Base-by-base conservation (phyloP, 2,113 vertebrate genomes). In the Hypomesus transpacificus region DNA sequence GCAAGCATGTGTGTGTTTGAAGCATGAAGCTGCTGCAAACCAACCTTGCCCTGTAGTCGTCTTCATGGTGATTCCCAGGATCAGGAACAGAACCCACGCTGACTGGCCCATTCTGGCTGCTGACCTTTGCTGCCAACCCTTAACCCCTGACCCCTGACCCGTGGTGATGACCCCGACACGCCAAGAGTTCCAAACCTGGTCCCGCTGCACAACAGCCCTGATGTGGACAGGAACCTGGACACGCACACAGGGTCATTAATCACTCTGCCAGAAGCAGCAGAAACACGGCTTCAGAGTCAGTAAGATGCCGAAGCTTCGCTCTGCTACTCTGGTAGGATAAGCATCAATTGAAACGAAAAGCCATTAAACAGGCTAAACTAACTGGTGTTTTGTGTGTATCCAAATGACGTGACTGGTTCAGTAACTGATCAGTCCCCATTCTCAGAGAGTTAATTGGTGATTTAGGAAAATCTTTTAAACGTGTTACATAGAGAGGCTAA, bases 41-140 rank as follows among this genome's bases (percentile, higher is more conserved):
- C 65, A 68, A 93, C 92, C 91, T 87, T 88, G 87, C 76, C 80
- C 70, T 64, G 77, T 65, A 53, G 82, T 73, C 56, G 79, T 60
- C 24, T 68, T 76, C 71, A 59, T n/a, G 1, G 75, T 78, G 70
- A 89, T 61, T 81, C 78, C 89, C 74, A 88, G 64, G 28, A 85
- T 50, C 63, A 92, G 26, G 61, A 91, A 73, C 70, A 88, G 59
- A 66, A 22, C 66, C 80, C 70, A 80, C 53, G 73, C 69, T 24
- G 77, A 76, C 82, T 34, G 61, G 54, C 60, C 71, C 85, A 92
- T 93, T 84, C 74, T 87, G 72, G 75, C 80, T 61, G 78, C 64
- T 51, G 51, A 74, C 69, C 4, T 73, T 61, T 67, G 73, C 16
- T 20, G 71, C 24, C 64, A 65, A 84, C 68, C 80, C 13, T 65